Evolutionary conservation across 92 coral and sea anemone genomes (phyloP).

Genomic region (Siderastrea radians): DNA sequence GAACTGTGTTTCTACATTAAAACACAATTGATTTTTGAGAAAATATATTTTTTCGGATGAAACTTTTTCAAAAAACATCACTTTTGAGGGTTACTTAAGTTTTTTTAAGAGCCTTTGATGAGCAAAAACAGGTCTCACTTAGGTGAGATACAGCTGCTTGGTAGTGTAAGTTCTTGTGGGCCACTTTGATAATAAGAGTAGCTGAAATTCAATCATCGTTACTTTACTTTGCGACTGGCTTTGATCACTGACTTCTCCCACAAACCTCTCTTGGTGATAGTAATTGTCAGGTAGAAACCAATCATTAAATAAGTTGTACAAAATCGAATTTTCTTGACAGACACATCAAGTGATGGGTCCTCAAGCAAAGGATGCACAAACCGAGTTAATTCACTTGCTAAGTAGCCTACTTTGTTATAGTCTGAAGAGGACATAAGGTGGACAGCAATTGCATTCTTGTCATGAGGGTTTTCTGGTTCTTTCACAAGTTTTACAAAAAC

Average conservation of each 20-base stretch:
- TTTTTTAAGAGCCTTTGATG: too few relatives aligned
- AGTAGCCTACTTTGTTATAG: conserved; percentile 67
- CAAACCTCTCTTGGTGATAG: conserved; percentile 46
- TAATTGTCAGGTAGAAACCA: conserved; percentile 54
- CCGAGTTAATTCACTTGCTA: conserved; percentile 52
- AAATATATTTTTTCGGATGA: too few relatives aligned
- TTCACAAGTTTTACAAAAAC: conserved; percentile 58
- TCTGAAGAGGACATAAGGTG: conserved; percentile 5
- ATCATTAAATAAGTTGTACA: conserved; percentile 49
- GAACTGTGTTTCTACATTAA: too few relatives aligned
- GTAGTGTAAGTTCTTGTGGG: too few relatives aligned
- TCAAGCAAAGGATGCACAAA: conserved; percentile 54
- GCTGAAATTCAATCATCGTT: not conserved
- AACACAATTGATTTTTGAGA: too few relatives aligned
- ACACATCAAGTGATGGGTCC: conserved; percentile 29
- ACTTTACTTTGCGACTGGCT: conserved; percentile 63
- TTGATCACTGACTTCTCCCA: conserved; percentile 50
- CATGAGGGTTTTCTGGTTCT: conserved; percentile 67
- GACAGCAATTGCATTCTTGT: conserved; percentile 70
- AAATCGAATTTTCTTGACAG: conserved; percentile 42
- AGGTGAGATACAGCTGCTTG: too few relatives aligned
- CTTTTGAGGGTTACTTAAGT: too few relatives aligned
- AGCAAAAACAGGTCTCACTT: too few relatives aligned
- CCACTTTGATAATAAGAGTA: too few relatives aligned
- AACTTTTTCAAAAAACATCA: too few relatives aligned